Evolutionary conservation across 2,888 invertebrate genomes (phyloP).

Genomic region (Athalia circularis): DNA sequence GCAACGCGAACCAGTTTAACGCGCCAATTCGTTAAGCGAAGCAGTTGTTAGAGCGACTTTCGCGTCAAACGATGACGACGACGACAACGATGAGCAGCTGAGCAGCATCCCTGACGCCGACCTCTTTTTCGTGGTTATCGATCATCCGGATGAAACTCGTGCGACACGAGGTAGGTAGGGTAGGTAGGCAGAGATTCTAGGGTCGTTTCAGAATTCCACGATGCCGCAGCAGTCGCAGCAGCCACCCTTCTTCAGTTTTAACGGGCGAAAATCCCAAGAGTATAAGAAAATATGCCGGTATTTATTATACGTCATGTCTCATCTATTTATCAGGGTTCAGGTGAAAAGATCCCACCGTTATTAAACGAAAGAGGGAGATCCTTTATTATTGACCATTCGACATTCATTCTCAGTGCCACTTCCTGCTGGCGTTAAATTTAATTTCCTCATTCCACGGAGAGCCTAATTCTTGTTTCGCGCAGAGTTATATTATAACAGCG

Average conservation of each 20-base stretch:
- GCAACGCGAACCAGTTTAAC: conserved; percentile 10
- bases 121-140: conserved; percentile 26
- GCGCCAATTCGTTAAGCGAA: conserved; percentile 34
- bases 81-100: background rate
- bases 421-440: conserved; percentile 24
- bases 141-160: conserved; percentile 24
- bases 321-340: conserved; percentile 29
- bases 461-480: background rate
- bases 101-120: background rate
- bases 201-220: conserved; percentile 1
- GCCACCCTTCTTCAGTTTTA: conserved; percentile 30
- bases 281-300: conserved; percentile 32
- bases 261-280: conserved; percentile 29
- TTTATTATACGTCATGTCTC: conserved; percentile 38
- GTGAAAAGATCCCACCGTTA: conserved; percentile 34
- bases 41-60: background rate
- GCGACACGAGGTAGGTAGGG: background rate
- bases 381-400: conserved; percentile 41
- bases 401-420: background rate
- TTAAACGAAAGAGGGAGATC: background rate
- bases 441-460: background rate
- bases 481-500: background rate
- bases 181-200: conserved; percentile 3
- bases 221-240: background rate
- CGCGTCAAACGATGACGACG: conserved; percentile 14